phyloP scores from a whole-genome alignment of 2,113 vertebrate species.

The Oenanthe oenanthe region DNA sequence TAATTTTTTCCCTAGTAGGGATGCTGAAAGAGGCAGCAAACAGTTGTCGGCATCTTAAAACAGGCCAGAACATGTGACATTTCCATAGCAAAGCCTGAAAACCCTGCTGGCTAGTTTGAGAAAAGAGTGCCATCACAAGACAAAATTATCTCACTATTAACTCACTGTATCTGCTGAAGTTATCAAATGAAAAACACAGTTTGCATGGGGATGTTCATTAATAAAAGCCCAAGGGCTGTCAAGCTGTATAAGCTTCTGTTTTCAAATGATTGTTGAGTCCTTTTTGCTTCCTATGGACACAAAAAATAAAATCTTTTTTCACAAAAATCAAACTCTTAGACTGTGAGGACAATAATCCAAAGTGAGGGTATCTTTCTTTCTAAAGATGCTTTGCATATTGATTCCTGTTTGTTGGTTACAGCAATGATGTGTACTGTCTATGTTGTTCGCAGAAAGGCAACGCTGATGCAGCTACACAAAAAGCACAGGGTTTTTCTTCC shows the following conservation, averaged over 20 bases:
- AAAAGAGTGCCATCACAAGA: slow-evolving; percentile 63
- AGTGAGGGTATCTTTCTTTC: background rate
- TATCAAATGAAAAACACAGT: background rate
- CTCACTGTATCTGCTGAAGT: background rate
- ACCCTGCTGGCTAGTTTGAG: background rate
- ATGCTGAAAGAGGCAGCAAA: background rate
- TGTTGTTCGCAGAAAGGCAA: accelerated
- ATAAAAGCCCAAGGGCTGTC: background rate
- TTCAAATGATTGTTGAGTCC: background rate
- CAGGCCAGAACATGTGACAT: background rate
- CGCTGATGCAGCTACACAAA: background rate
- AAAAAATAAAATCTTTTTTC: background rate
- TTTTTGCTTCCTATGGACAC: background rate
- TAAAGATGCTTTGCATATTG: background rate
- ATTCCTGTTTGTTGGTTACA: background rate
- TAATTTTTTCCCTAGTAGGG: background rate
- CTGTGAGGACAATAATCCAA: background rate
- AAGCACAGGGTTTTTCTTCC: background rate
- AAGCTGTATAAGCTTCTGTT: background rate
- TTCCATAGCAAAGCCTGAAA: slow-evolving; percentile 61
- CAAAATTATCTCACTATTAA: background rate
- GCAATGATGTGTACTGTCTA: background rate
- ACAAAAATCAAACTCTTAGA: background rate
- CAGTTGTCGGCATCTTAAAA: background rate
- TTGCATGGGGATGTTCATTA: background rate